Evolutionary conservation across 1,140 invertebrate genomes (phyloP).

Genomic region (Thalassaphorura encarpata): DNA sequence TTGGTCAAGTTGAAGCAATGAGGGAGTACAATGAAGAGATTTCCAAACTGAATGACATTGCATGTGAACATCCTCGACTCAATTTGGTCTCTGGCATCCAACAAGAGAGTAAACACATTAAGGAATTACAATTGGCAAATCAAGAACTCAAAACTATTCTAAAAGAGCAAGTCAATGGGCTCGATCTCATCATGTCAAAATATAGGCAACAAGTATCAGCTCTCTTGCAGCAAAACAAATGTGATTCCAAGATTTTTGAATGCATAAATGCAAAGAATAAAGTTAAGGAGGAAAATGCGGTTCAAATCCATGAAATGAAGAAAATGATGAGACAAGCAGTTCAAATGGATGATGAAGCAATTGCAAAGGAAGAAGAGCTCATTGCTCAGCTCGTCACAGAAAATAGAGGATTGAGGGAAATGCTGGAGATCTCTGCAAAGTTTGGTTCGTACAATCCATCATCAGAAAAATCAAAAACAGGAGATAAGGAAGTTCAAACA

Average conservation of each 20-base stretch:
- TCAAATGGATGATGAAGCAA: conserved; percentile 65
- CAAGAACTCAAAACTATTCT: conserved; percentile 72
- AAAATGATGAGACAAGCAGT: conserved; percentile 83
- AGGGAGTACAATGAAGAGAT: conserved; percentile 94
- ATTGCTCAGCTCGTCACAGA: conserved; percentile 64
- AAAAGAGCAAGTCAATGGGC: conserved; percentile 84
- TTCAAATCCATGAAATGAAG: conserved; percentile 93
- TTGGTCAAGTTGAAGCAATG: conserved; percentile 83
- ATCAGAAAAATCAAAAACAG: no score
- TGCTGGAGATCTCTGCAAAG: conserved; percentile 55
- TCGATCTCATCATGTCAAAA: conserved; percentile 95
- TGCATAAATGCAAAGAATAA: conserved; percentile 56
- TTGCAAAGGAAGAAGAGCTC: conserved; percentile 60
- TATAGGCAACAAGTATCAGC: conserved; percentile 84
- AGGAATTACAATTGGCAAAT: conserved; percentile 87
- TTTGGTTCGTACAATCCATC: no score
- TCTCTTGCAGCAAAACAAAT: conserved; percentile 63
- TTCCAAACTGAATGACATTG: conserved; percentile 75
- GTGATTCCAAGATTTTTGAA: conserved; percentile 50
- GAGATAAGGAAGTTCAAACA: no score
- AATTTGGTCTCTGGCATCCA: conserved; percentile 83
- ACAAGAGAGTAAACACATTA: conserved; percentile 76
- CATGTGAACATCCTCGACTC: conserved; percentile 75
- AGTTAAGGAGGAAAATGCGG: conserved; percentile 49
- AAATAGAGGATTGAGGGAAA: conserved; percentile 64